These are phyloP conservation scores for Caranx ignobilis DNA, from an alignment of 2,113 vertebrate genomes.

Conservation along the genomic window DNA sequence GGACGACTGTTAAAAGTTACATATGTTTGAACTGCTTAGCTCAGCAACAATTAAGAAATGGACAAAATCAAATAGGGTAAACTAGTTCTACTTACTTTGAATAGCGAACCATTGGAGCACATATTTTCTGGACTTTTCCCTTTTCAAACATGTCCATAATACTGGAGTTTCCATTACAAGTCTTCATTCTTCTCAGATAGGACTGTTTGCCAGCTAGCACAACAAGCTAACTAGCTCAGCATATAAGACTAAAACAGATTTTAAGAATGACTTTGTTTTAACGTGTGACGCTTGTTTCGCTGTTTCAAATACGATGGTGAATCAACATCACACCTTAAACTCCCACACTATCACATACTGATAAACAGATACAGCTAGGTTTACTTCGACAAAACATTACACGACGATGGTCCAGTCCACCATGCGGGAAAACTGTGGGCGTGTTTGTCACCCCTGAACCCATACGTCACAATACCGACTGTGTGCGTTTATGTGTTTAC, in stretches of 20 bases:
- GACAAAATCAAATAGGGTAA: no score
- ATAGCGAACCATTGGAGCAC: constrained; percentile 98
- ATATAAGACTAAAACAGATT: background rate
- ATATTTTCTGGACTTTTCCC: constrained; percentile 90
- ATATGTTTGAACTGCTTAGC: background rate
- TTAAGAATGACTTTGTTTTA: fast-evolving
- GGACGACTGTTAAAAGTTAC: background rate
- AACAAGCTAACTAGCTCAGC: constrained; percentile 33
- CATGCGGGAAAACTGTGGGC: constrained; percentile 28
- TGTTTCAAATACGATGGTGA: background rate
- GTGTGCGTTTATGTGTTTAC: background rate
- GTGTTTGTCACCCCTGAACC: constrained; percentile 33
- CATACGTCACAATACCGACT: constrained; percentile 36
- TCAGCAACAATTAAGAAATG: fast-evolving
- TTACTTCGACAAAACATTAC: background rate
- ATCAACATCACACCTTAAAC: fast-evolving
- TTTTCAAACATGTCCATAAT: constrained; percentile 91
- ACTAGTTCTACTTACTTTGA: constrained; percentile 90
- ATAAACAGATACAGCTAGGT: background rate
- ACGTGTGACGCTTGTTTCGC: background rate
- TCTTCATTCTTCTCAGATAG: constrained; percentile 60
- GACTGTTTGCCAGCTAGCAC: constrained; percentile 38
- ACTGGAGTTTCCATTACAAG: constrained; percentile 47
- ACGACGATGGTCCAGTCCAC: background rate
- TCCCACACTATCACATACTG: background rate